phyloP scores from a whole-genome alignment of 2,888 invertebrate genomes.

The Portevinia maculata region DNA sequence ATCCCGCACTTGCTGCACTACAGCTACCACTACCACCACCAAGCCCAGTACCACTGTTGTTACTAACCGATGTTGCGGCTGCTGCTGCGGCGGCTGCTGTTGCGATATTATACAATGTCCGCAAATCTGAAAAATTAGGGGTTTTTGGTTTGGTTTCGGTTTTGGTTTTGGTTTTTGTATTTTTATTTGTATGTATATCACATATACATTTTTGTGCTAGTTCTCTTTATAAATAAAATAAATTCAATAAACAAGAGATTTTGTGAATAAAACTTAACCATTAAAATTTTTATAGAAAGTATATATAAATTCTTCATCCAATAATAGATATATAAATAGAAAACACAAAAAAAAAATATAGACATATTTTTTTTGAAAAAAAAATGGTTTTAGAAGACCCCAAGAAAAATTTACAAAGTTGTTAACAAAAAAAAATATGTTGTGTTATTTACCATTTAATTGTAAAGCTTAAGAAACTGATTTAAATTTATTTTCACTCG shows the following conservation, averaged over 20 bases:
- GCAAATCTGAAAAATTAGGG: conserved; percentile 83
- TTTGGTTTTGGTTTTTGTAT: conserved; percentile 68
- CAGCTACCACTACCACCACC: conserved; percentile 13
- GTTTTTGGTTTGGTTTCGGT: conserved; percentile 79
- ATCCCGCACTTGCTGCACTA: conserved; percentile 64
- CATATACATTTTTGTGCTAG: conserved; percentile 60
- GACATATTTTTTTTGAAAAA: conserved; percentile 12
- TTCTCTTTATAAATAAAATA: conserved; percentile 26
- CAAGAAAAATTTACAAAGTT: conserved; percentile 72
- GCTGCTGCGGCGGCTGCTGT: conserved; percentile 82
- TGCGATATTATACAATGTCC: conserved; percentile 82
- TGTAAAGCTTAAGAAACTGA: conserved; percentile 28
- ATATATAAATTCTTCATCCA: conserved; percentile 15
- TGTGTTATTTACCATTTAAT: conserved; percentile 71
- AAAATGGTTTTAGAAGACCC: conserved; percentile 53
- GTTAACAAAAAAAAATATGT: conserved; percentile 59
- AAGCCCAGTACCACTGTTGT: conserved; percentile 32
- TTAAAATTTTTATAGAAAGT: conserved; percentile 18
- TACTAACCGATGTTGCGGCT: conserved; percentile 74
- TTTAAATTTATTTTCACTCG: conserved; percentile 1
- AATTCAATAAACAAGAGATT: conserved; percentile 55
- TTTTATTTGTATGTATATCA: conserved; percentile 49
- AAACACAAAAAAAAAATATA: conserved; percentile 51
- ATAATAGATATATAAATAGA: conserved; percentile 22
- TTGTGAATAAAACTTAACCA: conserved; percentile 70